A percentile compares a stretch with the other conserved stretches of the same genome.
Conservation (phyloP, 64 coral and sea anemone species). For the Trachythela sp. region DNA sequence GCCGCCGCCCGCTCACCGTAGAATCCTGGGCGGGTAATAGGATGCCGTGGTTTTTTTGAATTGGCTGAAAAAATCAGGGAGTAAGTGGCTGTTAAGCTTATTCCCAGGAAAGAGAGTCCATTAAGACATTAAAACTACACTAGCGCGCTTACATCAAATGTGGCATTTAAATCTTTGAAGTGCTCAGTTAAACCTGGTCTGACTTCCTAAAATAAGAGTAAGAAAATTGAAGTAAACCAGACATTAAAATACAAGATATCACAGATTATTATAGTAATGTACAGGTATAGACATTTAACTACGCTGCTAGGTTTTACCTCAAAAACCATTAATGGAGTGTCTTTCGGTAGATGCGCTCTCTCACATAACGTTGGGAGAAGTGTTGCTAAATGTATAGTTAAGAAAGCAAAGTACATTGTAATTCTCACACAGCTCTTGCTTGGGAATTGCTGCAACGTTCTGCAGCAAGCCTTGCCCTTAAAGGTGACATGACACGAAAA, state of each 20-base stretch:
- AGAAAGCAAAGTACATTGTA: too few species aligned
- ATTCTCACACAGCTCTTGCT: too few species aligned
- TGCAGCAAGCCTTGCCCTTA: too few species aligned
- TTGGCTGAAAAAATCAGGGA: not conserved
- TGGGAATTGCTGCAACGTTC: too few species aligned
- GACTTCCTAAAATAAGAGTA: constrained; percentile 48
- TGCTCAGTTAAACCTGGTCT: constrained; percentile 65
- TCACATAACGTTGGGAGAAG: constrained; percentile 69
- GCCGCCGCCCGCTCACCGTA: too few species aligned
- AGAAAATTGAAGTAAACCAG: too few species aligned
- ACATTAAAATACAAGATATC: not conserved
- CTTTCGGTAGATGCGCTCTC: constrained; percentile 67
- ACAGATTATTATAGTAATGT: not conserved
- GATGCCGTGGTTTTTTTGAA: too few species aligned
- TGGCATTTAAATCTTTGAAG: constrained; percentile 58
- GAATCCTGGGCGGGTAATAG: too few species aligned
- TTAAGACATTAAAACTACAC: too few species aligned
- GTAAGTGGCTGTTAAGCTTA: too few species aligned
- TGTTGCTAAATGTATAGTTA: constrained; percentile 56
- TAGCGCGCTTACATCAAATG: constrained; percentile 52
- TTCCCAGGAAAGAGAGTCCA: too few species aligned
- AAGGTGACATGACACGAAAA: too few species aligned
- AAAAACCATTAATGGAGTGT: constrained; percentile 69
- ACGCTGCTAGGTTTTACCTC: constrained; percentile 50
- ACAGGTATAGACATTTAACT: not conserved